phyloP scores from a whole-genome alignment of 2,113 vertebrate species.

The Odobenus rosmarus region DNA sequence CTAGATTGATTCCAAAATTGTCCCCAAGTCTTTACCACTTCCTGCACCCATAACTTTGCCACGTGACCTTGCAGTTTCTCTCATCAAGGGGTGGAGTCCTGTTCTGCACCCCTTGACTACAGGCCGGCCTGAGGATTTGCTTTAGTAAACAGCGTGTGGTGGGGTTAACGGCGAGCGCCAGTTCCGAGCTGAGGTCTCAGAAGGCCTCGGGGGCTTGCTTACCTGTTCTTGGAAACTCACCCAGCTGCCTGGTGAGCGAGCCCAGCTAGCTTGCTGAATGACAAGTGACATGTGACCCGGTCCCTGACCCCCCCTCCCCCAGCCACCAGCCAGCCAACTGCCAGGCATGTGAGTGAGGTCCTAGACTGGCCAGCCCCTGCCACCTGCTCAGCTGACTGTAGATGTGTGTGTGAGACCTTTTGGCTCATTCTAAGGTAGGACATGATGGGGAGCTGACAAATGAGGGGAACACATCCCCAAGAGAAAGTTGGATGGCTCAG shows the following conservation, averaged over 20 bases:
- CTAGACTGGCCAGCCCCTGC: neutral
- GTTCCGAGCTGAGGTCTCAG: neutral
- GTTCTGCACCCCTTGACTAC: too few relatives aligned
- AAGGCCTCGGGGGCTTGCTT: neutral
- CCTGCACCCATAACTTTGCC: neutral
- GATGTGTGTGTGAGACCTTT: neutral
- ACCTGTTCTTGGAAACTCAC: neutral
- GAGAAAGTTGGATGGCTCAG: too few relatives aligned
- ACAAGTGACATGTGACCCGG: neutral
- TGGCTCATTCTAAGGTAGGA: neutral
- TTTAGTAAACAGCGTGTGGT: fast-evolving
- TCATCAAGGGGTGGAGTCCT: neutral
- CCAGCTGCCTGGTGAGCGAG: neutral
- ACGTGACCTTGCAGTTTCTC: neutral
- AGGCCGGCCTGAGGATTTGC: too few relatives aligned
- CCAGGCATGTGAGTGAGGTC: fast-evolving
- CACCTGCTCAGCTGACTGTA: fast-evolving
- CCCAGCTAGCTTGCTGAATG: neutral
- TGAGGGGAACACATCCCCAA: neutral
- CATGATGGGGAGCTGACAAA: neutral
- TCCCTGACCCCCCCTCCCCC: neutral
- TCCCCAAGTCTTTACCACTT: neutral
- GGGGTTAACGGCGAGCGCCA: too few relatives aligned
- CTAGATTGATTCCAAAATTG: neutral
- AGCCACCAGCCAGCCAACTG: neutral